Conservation (phyloP, 2,888 invertebrate genomes). For the Drosophila pseudotalamancana region DNA sequence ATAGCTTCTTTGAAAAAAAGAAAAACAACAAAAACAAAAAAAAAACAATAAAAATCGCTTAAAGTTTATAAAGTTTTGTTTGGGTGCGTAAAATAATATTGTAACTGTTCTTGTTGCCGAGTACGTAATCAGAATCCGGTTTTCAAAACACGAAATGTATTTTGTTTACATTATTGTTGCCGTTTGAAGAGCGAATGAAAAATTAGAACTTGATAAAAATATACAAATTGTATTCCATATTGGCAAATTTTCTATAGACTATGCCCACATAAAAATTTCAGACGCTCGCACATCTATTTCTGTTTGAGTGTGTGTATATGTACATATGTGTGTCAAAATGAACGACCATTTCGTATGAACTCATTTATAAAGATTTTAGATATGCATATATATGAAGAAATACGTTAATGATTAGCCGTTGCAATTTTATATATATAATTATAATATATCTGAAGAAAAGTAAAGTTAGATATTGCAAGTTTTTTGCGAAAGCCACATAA, state of each 20-base stretch:
- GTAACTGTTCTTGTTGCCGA: constrained; percentile 10
- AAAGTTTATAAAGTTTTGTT: constrained; percentile 28
- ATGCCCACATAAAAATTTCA: constrained; percentile 22
- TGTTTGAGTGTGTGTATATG: constrained; percentile 5
- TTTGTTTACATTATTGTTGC: constrained; percentile 31
- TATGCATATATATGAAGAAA: constrained; percentile 8
- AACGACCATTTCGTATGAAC: constrained; percentile 25
- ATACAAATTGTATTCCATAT: constrained; percentile 41
- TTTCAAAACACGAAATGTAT: constrained; percentile 30
- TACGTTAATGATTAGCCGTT: constrained; percentile 26
- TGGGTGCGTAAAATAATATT: constrained; percentile 61
- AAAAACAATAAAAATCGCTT: constrained; percentile 12
- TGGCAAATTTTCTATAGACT: constrained; percentile 27
- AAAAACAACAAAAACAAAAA: constrained; percentile 1
- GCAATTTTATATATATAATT: not conserved
- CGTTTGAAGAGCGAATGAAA: constrained; percentile 11
- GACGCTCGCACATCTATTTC: constrained; percentile 7
- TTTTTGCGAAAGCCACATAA: too few relatives aligned
- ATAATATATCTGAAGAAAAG: not conserved
- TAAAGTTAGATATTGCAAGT: not conserved
- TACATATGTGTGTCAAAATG: constrained; percentile 23
- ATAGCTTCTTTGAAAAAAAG: constrained; percentile 17
- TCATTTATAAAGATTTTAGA: constrained; percentile 30
- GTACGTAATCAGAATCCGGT: constrained; percentile 48
- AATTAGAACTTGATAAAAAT: constrained; percentile 65